Evolutionary conservation across 2,888 invertebrate genomes (phyloP), one percentile per base, ranked within the genome.

Genomic region (Blera fallax): DNA sequence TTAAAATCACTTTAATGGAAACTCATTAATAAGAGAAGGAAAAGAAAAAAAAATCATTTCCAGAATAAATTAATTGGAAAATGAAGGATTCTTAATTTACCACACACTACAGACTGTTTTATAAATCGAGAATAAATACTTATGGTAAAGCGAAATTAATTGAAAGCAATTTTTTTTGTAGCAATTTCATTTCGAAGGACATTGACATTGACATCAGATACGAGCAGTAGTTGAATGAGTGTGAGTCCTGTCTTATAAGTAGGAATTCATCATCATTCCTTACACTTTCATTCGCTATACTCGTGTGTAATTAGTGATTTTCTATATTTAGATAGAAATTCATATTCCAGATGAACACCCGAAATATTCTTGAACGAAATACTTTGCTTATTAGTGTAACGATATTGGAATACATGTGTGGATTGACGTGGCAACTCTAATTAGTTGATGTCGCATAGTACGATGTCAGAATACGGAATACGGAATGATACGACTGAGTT

Each of bases 1-100:
- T 67, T 67, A 67, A 52, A 67, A 37, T 67, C 50, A 52, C 34
- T 67, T 37, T 21, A 48, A 64, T 64, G 14, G 65, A 67, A 37
- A 37, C 50, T 52, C 50, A 52, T 50, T 67, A 52, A 50, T 50
- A 50, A 24, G 24, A 29, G 27, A 5, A 14, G 24, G 11, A 45
- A 45, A 14, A 62, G 14, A n/a, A 32, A 34, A 65, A 50, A n/a
- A 37, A 65, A 8, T 21, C 16, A 48, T 11, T 16, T 37, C 16
- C 10, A 6, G 29, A 16, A 54, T 40, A 40, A 67, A 54, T 67
- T 67, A 67, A 52, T 54, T 69, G 40, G 18, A 54, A 54, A 69
- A 27, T 29, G 52, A 40, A 40, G 27, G 37, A 16, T 69, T 54
- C 27, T 43, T 11, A 69, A 40, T 54, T 69, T 54, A 69, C 67